Percentiles rank a stretch among this genome's conserved stretches.
phyloP scores from a whole-genome alignment of 2,888 invertebrate species.

The Euphydryas editha region DNA sequence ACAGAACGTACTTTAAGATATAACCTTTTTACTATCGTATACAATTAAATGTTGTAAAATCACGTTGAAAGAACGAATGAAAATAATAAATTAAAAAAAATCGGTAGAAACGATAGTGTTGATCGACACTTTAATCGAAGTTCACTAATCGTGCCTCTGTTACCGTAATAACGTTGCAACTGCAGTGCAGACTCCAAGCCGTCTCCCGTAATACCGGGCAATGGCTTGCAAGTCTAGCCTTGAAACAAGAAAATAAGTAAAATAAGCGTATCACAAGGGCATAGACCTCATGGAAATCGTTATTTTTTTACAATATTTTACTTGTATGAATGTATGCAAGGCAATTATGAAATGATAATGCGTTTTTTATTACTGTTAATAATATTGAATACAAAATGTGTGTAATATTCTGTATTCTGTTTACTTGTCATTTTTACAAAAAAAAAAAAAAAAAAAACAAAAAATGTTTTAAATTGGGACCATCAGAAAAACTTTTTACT shows the following conservation, averaged over 20 bases:
- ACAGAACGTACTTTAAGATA: too few relatives aligned
- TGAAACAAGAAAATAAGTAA: constrained; percentile 38
- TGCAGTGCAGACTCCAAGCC: constrained; percentile 51
- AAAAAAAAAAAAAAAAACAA: too few relatives aligned
- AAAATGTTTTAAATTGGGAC: too few relatives aligned
- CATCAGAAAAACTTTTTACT: too few relatives aligned
- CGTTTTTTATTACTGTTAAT: constrained; percentile 4
- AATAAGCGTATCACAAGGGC: constrained; percentile 32
- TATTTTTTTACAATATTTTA: constrained; percentile 18
- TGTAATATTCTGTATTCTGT: too few relatives aligned
- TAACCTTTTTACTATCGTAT: too few relatives aligned
- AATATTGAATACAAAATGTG: neutral
- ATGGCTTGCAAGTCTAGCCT: constrained; percentile 45
- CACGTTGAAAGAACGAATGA: neutral
- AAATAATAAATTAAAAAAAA: neutral
- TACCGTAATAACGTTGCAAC: constrained; percentile 52
- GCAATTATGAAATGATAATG: constrained; percentile 15
- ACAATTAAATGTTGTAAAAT: neutral
- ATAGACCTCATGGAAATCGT: constrained; percentile 29
- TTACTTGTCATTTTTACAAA: neutral
- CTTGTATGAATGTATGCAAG: constrained; percentile 19
- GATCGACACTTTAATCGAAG: constrained; percentile 22
- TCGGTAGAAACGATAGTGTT: neutral
- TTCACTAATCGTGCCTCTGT: constrained; percentile 53
- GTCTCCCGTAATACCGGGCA: constrained; percentile 49